Evolutionary conservation across 1,140 invertebrate genomes (phyloP).

Genomic region (Berghia stephanieae): DNA sequence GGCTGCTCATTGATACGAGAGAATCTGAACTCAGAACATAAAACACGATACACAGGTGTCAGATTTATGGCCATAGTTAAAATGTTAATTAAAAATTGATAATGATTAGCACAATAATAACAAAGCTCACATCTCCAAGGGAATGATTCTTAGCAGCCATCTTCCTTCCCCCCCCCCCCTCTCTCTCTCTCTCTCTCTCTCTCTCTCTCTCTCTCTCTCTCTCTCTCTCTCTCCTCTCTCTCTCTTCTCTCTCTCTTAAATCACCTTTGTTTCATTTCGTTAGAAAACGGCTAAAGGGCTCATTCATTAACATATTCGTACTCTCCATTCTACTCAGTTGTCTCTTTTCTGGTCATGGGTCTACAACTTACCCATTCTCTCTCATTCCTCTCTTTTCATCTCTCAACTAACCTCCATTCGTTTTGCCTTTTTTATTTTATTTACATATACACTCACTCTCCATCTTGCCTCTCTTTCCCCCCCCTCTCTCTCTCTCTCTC

Average conservation of each 20-base stretch:
- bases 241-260: neutral
- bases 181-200: neutral
- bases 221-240: neutral
- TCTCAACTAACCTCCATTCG: no score
- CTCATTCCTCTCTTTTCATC: no score
- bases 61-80: no score
- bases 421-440: conserved; percentile 1
- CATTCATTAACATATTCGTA: no score
- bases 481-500: neutral
- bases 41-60: no score
- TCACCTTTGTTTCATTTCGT: neutral
- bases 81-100: no score
- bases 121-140: no score
- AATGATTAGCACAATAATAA: no score
- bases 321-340: conserved; percentile 14
- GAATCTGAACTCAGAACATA: no score
- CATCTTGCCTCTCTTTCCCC: conserved; percentile 1
- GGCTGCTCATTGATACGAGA: no score
- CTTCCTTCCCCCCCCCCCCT: conserved; percentile 1
- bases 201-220: neutral
- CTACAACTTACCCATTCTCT: no score
- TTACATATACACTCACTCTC: neutral
- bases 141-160: no score
- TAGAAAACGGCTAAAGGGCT: neutral
- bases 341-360: conserved; percentile 13